Conservation (phyloP, 2,113 vertebrate species). For the Nothoprocta pentlandii region DNA sequence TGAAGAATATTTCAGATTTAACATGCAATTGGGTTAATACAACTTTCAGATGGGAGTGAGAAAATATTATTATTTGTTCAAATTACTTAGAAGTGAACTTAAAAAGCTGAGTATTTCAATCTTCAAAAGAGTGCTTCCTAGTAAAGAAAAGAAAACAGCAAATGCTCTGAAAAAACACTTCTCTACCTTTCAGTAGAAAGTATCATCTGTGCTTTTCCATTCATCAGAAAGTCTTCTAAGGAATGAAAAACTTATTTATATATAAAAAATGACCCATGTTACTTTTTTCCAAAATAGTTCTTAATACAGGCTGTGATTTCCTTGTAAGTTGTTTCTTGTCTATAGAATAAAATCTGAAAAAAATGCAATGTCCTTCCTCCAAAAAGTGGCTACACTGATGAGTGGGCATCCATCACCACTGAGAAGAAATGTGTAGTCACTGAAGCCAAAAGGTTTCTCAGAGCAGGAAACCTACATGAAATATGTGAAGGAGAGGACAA, state of each 20-base stretch:
- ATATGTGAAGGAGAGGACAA: not conserved
- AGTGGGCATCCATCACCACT: not conserved
- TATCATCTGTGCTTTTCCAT: not conserved
- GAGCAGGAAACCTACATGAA: not conserved
- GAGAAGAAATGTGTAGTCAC: not conserved
- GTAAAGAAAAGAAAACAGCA: not conserved
- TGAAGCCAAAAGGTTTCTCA: not conserved
- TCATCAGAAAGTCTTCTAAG: not conserved
- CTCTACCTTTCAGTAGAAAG: too few species aligned
- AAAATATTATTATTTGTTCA: not conserved
- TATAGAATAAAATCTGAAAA: not conserved
- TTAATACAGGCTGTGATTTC: not conserved
- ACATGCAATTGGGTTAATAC: not conserved
- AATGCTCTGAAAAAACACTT: not conserved
- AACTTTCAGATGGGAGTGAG: not conserved
- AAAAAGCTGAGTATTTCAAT: not conserved
- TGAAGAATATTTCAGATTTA: not conserved
- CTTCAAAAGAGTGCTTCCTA: not conserved
- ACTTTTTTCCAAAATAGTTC: not conserved
- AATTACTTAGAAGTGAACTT: not conserved
- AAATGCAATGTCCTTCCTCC: not conserved
- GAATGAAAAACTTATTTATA: not conserved
- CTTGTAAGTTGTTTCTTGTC: not conserved
- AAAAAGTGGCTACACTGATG: not conserved
- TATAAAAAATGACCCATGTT: not conserved